A percentile compares a stretch with the other conserved stretches of the same genome.
phyloP scores from a whole-genome alignment of 2,797 vertebrate genomes.

The Lutjanus argentimaculatus region DNA sequence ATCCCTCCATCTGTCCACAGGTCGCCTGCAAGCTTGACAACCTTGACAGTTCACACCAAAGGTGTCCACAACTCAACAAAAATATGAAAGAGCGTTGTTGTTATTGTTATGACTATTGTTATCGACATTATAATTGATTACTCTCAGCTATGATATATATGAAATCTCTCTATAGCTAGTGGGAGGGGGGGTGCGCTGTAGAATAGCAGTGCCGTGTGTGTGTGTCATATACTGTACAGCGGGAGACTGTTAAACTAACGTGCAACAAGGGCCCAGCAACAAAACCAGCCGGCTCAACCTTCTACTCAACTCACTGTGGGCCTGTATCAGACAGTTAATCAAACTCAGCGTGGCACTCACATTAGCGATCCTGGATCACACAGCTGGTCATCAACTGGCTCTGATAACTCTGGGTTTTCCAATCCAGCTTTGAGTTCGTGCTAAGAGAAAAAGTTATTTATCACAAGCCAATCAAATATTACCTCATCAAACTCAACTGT shows the following conservation, averaged over 20 bases:
- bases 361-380: neutral
- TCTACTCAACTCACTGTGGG: constrained; percentile 23
- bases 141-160: constrained; percentile 71
- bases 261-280: constrained; percentile 16
- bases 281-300: constrained; percentile 8
- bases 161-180: constrained; percentile 71
- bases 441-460: neutral
- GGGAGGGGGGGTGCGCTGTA: constrained; percentile 42
- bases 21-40: constrained; percentile 65
- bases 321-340: constrained; percentile 38
- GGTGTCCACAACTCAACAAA: constrained; percentile 78
- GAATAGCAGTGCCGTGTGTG: constrained; percentile 51
- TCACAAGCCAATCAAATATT: neutral
- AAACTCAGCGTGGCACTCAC: neutral
- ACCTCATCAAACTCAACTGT: neutral
- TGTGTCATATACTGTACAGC: constrained; percentile 65
- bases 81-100: constrained; percentile 65
- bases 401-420: neutral
- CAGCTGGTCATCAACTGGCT: neutral
- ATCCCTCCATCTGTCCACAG: constrained; percentile 69
- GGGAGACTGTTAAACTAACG: constrained; percentile 67
- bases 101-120: constrained; percentile 72
- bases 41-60: constrained; percentile 83
- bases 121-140: constrained; percentile 73
- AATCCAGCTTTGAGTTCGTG: neutral